These are phyloP conservation scores for Drosophila histrio DNA, from an alignment of 2,888 invertebrate species.

Conservation along the genomic window DNA sequence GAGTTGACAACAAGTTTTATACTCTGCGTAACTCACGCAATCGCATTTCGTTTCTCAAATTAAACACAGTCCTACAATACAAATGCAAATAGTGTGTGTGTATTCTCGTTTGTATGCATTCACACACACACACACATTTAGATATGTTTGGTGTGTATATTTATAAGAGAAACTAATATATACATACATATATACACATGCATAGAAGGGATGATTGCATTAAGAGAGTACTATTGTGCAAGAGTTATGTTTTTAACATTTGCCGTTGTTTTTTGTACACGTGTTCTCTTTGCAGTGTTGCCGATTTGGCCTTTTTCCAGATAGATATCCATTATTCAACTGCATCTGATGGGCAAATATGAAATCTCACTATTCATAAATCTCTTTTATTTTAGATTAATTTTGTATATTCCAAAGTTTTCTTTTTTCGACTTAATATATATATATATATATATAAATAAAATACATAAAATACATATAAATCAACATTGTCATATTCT, in stretches of 20 bases:
- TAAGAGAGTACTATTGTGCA: conserved; percentile 12
- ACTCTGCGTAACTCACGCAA: conserved; percentile 70
- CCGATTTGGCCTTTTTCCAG: too few species aligned
- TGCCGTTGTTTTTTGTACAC: conserved; percentile 2
- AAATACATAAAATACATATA: too few species aligned
- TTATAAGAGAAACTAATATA: conserved; percentile 11
- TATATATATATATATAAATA: too few species aligned
- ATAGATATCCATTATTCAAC: too few species aligned
- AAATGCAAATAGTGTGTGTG: conserved; percentile 40
- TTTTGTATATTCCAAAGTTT: too few species aligned
- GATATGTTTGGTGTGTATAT: conserved; percentile 2
- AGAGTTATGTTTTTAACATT: not conserved
- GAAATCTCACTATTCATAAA: too few species aligned
- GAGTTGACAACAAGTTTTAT: conserved; percentile 61
- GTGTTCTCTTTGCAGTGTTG: not conserved
- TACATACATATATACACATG: not conserved
- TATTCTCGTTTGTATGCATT: conserved; percentile 9
- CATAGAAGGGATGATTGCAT: conserved; percentile 19
- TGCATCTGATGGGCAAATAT: too few species aligned
- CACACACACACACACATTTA: not conserved
- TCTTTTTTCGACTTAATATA: too few species aligned
- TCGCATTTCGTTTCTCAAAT: conserved; percentile 55
- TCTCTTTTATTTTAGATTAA: too few species aligned
- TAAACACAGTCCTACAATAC: conserved; percentile 41
- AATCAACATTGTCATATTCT: too few species aligned